Percentiles rank a stretch among this genome's conserved stretches.
Evolutionary conservation across 2,797 vertebrate genomes (phyloP).

Genomic region (Sparidentex hasta): DNA sequence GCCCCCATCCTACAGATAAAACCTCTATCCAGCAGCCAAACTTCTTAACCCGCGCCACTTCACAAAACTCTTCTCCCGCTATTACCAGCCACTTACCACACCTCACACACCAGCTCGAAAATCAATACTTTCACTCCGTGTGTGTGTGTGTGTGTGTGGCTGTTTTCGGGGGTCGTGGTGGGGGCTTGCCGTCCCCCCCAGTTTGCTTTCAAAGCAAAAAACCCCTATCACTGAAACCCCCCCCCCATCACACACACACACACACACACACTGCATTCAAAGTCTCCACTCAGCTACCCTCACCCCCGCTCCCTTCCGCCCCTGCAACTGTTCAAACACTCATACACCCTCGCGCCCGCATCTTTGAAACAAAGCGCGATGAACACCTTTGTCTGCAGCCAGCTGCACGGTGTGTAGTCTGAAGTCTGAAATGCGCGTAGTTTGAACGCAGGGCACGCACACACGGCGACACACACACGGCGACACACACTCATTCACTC

Average conservation of each 20-base stretch:
- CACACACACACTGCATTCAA: slow-evolving; percentile 47
- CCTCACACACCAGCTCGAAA: slow-evolving; percentile 65
- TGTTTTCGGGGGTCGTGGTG: background rate
- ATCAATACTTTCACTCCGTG: slow-evolving; percentile 67
- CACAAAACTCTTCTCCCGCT: slow-evolving; percentile 69
- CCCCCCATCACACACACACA: slow-evolving; percentile 42
- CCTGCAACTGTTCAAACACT: slow-evolving; percentile 70
- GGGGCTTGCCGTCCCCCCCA: slow-evolving; percentile 9
- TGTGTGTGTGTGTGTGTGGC: background rate
- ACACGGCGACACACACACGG: background rate
- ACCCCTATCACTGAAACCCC: slow-evolving; percentile 58
- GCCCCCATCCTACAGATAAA: slow-evolving; percentile 65
- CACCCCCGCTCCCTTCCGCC: slow-evolving; percentile 57
- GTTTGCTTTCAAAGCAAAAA: slow-evolving; percentile 72
- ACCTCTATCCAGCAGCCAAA: slow-evolving; percentile 68
- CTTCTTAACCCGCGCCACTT: slow-evolving; percentile 77
- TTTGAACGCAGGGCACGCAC: slow-evolving; percentile 47
- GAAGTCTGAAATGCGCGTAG: slow-evolving; percentile 34
- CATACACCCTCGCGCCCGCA: slow-evolving; percentile 50
- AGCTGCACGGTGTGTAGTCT: slow-evolving; percentile 63
- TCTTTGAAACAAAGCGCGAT: slow-evolving; percentile 69
- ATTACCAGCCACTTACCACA: slow-evolving; percentile 75
- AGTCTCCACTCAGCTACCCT: slow-evolving; percentile 47
- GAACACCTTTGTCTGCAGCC: slow-evolving; percentile 78
- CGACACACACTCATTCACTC: slow-evolving; percentile 10